phyloP scores from a whole-genome alignment of 2,888 invertebrate species.

The Ormyrus rosae region DNA sequence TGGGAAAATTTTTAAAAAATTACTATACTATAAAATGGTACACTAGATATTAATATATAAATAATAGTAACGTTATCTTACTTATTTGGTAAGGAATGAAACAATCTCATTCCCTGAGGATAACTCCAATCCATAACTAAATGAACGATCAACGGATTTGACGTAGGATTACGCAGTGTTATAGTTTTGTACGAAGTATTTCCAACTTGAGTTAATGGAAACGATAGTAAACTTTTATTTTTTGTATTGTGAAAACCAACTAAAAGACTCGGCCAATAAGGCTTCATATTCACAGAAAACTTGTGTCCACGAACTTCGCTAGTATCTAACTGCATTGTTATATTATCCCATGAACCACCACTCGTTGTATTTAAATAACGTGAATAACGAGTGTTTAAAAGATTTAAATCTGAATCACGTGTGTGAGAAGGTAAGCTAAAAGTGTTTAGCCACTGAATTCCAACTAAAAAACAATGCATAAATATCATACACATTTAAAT shows the following conservation, averaged over 20 bases:
- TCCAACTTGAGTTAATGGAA: slow-evolving; percentile 86
- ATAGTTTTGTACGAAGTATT: slow-evolving; percentile 82
- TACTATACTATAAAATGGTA: no score
- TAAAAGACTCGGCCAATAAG: slow-evolving; percentile 82
- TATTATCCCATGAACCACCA: slow-evolving; percentile 79
- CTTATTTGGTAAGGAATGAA: slow-evolving; percentile 77
- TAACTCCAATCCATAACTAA: slow-evolving; percentile 84
- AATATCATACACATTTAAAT: not conserved
- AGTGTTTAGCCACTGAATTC: slow-evolving; percentile 83
- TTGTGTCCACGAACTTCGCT: slow-evolving; percentile 82
- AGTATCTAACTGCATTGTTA: slow-evolving; percentile 87
- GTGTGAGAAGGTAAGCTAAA: slow-evolving; percentile 81
- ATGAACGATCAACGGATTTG: slow-evolving; percentile 84
- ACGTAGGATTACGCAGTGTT: slow-evolving; percentile 85
- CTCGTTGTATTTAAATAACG: slow-evolving; percentile 79
- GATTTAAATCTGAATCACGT: slow-evolving; percentile 83
- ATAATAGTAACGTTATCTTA: slow-evolving; percentile 5
- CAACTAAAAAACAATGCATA: slow-evolving; percentile 73
- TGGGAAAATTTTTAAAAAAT: no score
- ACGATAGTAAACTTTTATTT: slow-evolving; percentile 78
- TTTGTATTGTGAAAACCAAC: slow-evolving; percentile 64
- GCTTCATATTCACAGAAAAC: slow-evolving; percentile 81
- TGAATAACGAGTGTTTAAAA: slow-evolving; percentile 81
- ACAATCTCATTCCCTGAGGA: slow-evolving; percentile 80
- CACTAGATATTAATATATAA: no score